These are phyloP conservation scores for Limnephilus auricula DNA, from an alignment of 2,888 invertebrate genomes.

Conservation along the genomic window DNA sequence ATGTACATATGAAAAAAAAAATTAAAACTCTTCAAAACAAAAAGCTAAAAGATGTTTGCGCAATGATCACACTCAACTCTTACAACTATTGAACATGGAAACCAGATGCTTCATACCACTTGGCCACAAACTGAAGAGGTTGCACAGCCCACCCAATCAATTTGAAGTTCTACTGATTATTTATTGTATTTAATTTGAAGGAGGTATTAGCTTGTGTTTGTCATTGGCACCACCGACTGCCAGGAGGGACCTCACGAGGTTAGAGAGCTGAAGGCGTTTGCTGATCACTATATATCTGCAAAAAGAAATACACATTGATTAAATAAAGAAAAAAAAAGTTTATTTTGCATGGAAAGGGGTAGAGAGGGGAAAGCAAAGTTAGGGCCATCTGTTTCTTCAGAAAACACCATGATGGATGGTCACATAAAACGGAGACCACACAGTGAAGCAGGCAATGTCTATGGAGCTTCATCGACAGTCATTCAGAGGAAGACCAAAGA, in stretches of 20 bases:
- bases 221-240: conserved; percentile 59
- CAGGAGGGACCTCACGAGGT: conserved; percentile 55
- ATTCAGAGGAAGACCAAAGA: too few species aligned
- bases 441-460: too few species aligned
- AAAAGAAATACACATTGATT: not conserved
- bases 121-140: not conserved
- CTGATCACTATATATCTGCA: conserved; percentile 64
- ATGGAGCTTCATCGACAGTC: too few species aligned
- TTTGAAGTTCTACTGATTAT: not conserved
- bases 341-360: too few species aligned
- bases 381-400: too few species aligned
- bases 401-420: too few species aligned
- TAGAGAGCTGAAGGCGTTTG: conserved; percentile 45
- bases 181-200: not conserved
- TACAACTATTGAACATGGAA: not conserved
- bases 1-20: too few species aligned
- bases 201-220: conserved; percentile 54
- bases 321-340: not conserved
- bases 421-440: too few species aligned
- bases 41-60: not conserved
- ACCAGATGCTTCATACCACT: not conserved
- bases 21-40: too few species aligned
- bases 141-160: not conserved
- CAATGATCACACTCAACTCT: not conserved
- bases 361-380: too few species aligned